Evolutionary conservation across 1,140 invertebrate species (phyloP), one percentile per base, ranked within the genome.

Genomic region (Trichomalopsis sarcophagae): DNA sequence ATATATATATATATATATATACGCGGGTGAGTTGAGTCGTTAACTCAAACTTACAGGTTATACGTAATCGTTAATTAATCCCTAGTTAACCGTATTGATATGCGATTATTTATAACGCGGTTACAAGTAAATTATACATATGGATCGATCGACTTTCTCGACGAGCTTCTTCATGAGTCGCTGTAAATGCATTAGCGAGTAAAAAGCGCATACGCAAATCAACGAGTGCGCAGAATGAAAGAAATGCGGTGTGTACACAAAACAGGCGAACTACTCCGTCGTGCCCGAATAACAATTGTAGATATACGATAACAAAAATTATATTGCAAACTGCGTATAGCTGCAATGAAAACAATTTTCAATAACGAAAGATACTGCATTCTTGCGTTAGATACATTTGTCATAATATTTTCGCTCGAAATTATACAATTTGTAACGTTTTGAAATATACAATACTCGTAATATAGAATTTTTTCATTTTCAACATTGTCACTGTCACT

Each of bases 81-180:
- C 80, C 88, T 91, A 90, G 17, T 62, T 89, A 90, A 89, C 36
- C 33, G 76, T 91, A 92, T 91, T 91, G 91, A 92, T 91, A 91
- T 92, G 89, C 55, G 85, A 90, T 87, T 87, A 90, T 87, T 87
- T 88, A 85, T 89, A 90, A 91, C 84, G 86, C 55, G 55, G 6
- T 62, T 62, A 89, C 90, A 91, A 91, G 89, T 89, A 90, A 91
- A 91, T 91, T 89, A 44, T 44, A 44, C 71, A 44, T 13, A 21
- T 85, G 73, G 76, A 85, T 75, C 82, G 69, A 85, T 85, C 84
- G 74, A 47, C 4, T 62, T 11, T 30, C 30, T 75, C 10, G 21
- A 40, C 27, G 23, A 80, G n/a, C 30, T 17, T 76, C 80, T 36
- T 81, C 27, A 82, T 27, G 77, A 87, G 84, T 75, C 77, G 50